Base-by-base conservation (phyloP, 2,888 invertebrate genomes). In the Acrobasis repandana region DNA sequence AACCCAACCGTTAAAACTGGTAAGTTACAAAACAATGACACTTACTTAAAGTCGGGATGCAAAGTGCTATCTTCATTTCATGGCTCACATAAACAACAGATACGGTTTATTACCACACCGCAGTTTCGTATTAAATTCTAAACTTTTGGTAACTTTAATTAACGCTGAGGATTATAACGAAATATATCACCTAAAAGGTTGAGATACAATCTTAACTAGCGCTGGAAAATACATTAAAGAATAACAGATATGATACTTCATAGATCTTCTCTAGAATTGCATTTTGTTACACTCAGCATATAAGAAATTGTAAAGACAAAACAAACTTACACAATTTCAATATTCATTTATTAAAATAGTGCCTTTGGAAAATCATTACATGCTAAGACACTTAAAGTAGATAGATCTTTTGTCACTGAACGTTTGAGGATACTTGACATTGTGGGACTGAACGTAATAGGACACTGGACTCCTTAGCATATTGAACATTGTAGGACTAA, bases 61-160 rank as follows among this genome's bases (percentile, higher is more conserved):
- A 86, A 85, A 85, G 83, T 77, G 86, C 83, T 88, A 88, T 89
- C 89, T 86, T 76, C 80, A 75, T 85, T 88, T 86, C 85, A 90
- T 86, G 83, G 82, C 79, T 77, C 68, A 77, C 80, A 83, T 86
- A 87, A 87, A 88, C 86, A 88, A 81, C 79, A 80, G 81, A 80
- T 80, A 82, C 80, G 77, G 76, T 86, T 88, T 86, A 86, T 85
- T 82, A 71, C 76, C 68, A 64, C 67, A 67, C 77, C 77, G 75
- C 80, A 74, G 78, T 83, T 79, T 77, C 73, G 79, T 78, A 82
- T 83, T 82, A 83, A 81, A 84, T 81, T 82, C 78, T 78, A 77
- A 79, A 85, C 76, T 82, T 85, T 81, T 73, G 73, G 67, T 74
- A 72, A 76, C 74, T 77, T 80, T 79, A 79, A 81, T 80, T 83